Conservation (phyloP, 2,797 vertebrate genomes). For the Hydrocynus forskahlii region DNA sequence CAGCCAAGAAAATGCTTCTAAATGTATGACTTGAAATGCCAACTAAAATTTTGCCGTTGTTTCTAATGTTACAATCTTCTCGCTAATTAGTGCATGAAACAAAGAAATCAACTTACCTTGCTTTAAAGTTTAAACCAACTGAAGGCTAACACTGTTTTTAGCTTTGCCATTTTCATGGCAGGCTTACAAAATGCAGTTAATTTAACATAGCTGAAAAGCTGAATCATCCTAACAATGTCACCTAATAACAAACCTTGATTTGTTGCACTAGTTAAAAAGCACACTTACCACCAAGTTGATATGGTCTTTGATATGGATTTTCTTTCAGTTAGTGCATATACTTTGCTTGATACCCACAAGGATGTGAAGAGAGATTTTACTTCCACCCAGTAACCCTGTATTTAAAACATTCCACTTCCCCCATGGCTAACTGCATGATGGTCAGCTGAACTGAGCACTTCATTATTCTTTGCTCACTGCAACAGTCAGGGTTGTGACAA, state of each 20-base stretch:
- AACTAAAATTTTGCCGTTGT: too few species aligned
- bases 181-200: background rate
- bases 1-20: too few species aligned
- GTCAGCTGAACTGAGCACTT: conserved; percentile 60
- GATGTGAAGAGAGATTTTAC: background rate
- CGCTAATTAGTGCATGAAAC: too few species aligned
- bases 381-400: background rate
- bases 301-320: background rate
- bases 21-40: too few species aligned
- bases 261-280: background rate
- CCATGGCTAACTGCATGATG: background rate
- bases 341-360: background rate
- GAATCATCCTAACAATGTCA: background rate
- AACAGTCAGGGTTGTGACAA: conserved; percentile 44
- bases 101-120: background rate
- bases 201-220: background rate
- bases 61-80: too few species aligned
- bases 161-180: background rate
- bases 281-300: conserved; percentile 11
- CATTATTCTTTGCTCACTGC: conserved; percentile 17
- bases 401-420: conserved; percentile 18
- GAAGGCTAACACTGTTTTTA: background rate
- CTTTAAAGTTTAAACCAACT: background rate
- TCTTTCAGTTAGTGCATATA: background rate
- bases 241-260: background rate